Evolutionary conservation across 2,797 vertebrate genomes (phyloP).

Genomic region (Nyctibius grandis): DNA sequence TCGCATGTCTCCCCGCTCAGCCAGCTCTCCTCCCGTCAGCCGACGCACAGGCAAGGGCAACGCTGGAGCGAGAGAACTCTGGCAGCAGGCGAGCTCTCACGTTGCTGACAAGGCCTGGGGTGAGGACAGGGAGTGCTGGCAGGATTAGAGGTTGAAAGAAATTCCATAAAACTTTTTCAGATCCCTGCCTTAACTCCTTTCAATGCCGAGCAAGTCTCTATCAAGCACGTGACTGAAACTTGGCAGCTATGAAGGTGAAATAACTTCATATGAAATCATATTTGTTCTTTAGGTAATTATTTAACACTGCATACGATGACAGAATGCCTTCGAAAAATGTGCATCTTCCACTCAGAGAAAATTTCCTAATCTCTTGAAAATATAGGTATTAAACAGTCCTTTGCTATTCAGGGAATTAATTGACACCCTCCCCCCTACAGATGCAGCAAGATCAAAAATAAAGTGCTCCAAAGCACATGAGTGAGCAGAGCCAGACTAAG

Average conservation of each 20-base stretch:
- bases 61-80: neutral
- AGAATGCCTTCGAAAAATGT: neutral
- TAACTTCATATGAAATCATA: conserved; percentile 14
- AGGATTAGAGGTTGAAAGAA: conserved; percentile 16
- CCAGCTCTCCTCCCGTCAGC: rapidly evolving
- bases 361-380: neutral
- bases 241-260: conserved; percentile 28
- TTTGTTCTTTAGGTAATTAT: conserved; percentile 52
- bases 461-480: neutral
- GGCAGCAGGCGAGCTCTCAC: neutral
- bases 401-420: neutral
- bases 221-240: conserved; percentile 53
- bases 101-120: neutral
- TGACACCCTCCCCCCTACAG: neutral
- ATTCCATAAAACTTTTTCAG: conserved; percentile 13
- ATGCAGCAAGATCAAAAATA: neutral
- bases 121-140: neutral
- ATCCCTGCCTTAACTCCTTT: neutral
- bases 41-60: neutral
- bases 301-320: conserved; percentile 3
- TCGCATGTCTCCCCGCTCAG: rapidly evolving
- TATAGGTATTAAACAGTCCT: neutral
- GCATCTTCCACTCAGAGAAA: neutral
- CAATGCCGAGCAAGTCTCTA: neutral
- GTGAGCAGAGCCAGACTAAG: neutral